Evolutionary conservation across 2,888 invertebrate genomes (phyloP), one percentile per base, ranked within the genome.

Genomic region (Crematogaster levior): DNA sequence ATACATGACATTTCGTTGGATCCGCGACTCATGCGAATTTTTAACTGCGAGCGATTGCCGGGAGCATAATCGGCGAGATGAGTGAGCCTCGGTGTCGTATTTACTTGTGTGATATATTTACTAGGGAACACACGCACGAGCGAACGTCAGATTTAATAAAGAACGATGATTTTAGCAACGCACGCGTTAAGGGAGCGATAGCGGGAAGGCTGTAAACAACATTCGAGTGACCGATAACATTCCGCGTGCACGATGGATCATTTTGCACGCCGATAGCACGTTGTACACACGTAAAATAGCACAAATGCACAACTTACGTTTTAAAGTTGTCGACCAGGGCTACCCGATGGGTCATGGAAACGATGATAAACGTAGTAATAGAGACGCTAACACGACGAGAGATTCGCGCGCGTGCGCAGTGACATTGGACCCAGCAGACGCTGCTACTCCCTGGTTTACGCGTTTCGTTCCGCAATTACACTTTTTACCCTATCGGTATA

Each of bases 311-410:
- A 93, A 93, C 93, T 94, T 92, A 93, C 93, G 92, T 94, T 94
- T 94, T 91, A 92, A 94, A 94, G 93, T 94, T 93, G 92, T 92
- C 43, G 65, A 27, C 51, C 91, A 91, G 93, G 93, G 93, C 93
- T 93, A 94, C 93, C 92, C 88, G 91, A 92, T 89, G 90, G 90
- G 90, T 24, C 51, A 84, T 88, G 90, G 90, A 88, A n/a, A 90
- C 89, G 87, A 88, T 89, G 90, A 86, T 83, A 89, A 88, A 56
- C 27, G 72, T 18, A 27, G 12, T 56, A 40, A 37, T 53, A 68
- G 34, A 34, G 51, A 34, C 15, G 34, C 68, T 53, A 24, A 65
- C 63, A 24, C 9, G 18, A 65, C 9, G 9, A 68, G 34, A 51
- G 2, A 37, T 12, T 46, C 18, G 43, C 43, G 18, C 43, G 63